Evolutionary conservation across 1,140 invertebrate species (phyloP).

Genomic region (Pseudomyrmex dendroicus): DNA sequence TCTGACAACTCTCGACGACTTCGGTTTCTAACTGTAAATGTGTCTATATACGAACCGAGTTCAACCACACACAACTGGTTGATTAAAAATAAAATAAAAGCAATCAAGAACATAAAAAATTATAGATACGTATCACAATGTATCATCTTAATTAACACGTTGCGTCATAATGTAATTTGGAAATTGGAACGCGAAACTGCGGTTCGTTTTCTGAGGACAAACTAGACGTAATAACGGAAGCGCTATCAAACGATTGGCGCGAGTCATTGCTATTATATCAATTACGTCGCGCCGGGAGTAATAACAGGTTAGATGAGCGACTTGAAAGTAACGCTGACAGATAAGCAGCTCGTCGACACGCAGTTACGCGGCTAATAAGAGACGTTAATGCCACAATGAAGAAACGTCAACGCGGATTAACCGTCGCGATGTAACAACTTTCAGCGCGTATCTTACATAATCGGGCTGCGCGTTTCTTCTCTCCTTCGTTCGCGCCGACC

Average conservation of each 20-base stretch:
- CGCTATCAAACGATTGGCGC: slow-evolving; percentile 42
- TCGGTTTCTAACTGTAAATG: too few species aligned
- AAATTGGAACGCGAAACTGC: neutral
- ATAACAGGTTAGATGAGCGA: slow-evolving; percentile 42
- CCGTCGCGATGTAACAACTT: slow-evolving; percentile 9
- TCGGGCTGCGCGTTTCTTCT: slow-evolving; percentile 6
- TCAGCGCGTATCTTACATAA: slow-evolving; percentile 36
- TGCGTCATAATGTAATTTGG: neutral
- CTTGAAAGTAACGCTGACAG: slow-evolving; percentile 47
- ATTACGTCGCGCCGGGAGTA: slow-evolving; percentile 29
- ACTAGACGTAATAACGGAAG: neutral
- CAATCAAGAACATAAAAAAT: neutral
- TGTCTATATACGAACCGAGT: too few species aligned
- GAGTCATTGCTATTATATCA: slow-evolving; percentile 44
- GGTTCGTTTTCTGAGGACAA: neutral
- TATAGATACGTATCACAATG: neutral
- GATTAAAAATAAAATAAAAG: too few species aligned
- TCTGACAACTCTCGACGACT: too few species aligned
- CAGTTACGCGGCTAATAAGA: slow-evolving; percentile 50
- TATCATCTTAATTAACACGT: neutral
- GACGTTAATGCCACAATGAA: slow-evolving; percentile 34
- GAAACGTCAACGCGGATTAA: slow-evolving; percentile 25
- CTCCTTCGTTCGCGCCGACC: neutral
- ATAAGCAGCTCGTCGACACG: slow-evolving; percentile 40
- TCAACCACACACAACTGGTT: too few species aligned